Conservation (phyloP, 2,113 vertebrate species). For the Garra rufa region DNA sequence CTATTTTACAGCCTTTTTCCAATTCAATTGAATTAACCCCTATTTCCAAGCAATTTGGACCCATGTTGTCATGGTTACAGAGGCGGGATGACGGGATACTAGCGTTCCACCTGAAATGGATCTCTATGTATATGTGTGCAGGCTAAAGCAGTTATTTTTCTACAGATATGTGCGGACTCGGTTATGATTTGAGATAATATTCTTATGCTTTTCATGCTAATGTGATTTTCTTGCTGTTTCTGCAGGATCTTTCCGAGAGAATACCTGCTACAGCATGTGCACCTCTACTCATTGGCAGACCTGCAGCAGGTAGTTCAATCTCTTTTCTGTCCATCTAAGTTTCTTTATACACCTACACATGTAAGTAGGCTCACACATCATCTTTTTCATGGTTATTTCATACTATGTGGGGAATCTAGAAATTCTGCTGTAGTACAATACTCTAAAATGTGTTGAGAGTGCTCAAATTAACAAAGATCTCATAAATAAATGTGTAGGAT, state of each 20-base stretch:
- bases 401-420: neutral
- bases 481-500: neutral
- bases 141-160: neutral
- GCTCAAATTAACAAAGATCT: neutral
- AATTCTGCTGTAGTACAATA: neutral
- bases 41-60: constrained; percentile 59
- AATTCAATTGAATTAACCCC: constrained; percentile 64
- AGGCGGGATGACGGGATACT: constrained; percentile 1
- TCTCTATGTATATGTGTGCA: neutral
- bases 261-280: constrained; percentile 96
- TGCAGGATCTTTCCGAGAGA: constrained; percentile 95
- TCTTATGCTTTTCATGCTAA: neutral
- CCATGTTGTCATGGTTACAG: constrained; percentile 58
- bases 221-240: constrained; percentile 45
- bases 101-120: neutral
- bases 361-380: neutral
- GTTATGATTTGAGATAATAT: neutral
- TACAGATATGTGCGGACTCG: neutral
- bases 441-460: neutral
- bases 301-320: constrained; percentile 89
- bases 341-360: neutral
- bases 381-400: neutral
- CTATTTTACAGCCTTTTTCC: constrained; percentile 58
- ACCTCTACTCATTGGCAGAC: constrained; percentile 94
- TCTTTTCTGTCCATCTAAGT: neutral